Evolutionary conservation across 2,113 vertebrate species (phyloP).

Genomic region (Notothenia rossii): DNA sequence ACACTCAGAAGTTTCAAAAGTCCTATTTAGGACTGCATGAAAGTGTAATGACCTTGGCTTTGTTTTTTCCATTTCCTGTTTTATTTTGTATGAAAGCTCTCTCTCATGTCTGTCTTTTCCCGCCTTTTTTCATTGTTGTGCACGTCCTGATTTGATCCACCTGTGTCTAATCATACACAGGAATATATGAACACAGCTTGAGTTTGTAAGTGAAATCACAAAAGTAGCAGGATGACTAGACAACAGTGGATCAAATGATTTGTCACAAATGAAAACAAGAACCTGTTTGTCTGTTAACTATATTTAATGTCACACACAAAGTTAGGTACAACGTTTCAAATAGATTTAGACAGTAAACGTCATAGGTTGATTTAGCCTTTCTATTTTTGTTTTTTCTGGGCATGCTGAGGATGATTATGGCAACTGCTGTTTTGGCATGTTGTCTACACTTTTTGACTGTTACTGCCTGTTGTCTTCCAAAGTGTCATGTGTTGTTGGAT

Average conservation of each 20-base stretch:
- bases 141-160: too few species aligned
- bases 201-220: too few species aligned
- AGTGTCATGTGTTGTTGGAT: neutral
- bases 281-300: neutral
- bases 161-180: too few species aligned
- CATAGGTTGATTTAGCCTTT: neutral
- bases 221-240: too few species aligned
- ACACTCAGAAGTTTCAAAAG: neutral
- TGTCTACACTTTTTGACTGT: neutral
- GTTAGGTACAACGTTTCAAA: neutral
- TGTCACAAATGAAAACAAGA: neutral
- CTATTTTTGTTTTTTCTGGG: neutral
- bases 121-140: too few species aligned
- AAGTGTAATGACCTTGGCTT: too few species aligned
- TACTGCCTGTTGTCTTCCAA: neutral
- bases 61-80: too few species aligned
- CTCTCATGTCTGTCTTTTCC: neutral
- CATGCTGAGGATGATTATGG: neutral
- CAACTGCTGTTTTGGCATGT: neutral
- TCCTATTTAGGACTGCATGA: too few species aligned
- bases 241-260: too few species aligned
- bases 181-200: too few species aligned
- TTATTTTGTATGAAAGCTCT: neutral
- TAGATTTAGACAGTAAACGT: neutral
- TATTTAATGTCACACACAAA: neutral